phyloP scores from a whole-genome alignment of 2,888 invertebrate genomes.

The Nemoura dubitans region DNA sequence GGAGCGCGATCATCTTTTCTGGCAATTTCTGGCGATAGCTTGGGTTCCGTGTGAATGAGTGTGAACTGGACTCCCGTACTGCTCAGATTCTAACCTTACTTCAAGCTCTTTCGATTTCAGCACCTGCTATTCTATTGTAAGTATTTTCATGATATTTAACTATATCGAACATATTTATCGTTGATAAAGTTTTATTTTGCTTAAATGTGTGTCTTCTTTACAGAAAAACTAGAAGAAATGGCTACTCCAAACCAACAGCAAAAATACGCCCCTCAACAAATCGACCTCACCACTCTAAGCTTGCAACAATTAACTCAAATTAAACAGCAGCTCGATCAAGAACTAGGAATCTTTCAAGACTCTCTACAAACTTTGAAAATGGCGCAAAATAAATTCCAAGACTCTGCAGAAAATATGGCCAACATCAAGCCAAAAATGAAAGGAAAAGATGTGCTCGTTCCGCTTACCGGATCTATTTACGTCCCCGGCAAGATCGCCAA shows the following conservation, averaged over 20 bases:
- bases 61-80: too few relatives aligned
- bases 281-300: conserved; percentile 82
- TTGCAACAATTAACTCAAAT: conserved; percentile 83
- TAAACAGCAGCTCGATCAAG: conserved; percentile 84
- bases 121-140: too few relatives aligned
- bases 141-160: too few relatives aligned
- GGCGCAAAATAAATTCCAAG: conserved; percentile 89
- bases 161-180: too few relatives aligned
- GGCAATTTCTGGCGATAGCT: too few relatives aligned
- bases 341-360: conserved; percentile 87
- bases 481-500: conserved; percentile 90
- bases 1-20: too few relatives aligned
- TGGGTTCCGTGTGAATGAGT: too few relatives aligned
- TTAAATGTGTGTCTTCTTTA: too few relatives aligned
- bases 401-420: conserved; percentile 85
- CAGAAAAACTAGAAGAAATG: neutral
- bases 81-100: too few relatives aligned
- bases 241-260: neutral
- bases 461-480: conserved; percentile 97
- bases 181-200: too few relatives aligned
- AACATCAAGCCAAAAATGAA: conserved; percentile 79
- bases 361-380: conserved; percentile 89
- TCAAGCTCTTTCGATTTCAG: too few relatives aligned
- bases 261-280: conserved; percentile 65
- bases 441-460: conserved; percentile 89